These are phyloP conservation scores for Balanococcus diminutus DNA, from an alignment of 2,888 invertebrate genomes.

Conservation along the genomic window DNA sequence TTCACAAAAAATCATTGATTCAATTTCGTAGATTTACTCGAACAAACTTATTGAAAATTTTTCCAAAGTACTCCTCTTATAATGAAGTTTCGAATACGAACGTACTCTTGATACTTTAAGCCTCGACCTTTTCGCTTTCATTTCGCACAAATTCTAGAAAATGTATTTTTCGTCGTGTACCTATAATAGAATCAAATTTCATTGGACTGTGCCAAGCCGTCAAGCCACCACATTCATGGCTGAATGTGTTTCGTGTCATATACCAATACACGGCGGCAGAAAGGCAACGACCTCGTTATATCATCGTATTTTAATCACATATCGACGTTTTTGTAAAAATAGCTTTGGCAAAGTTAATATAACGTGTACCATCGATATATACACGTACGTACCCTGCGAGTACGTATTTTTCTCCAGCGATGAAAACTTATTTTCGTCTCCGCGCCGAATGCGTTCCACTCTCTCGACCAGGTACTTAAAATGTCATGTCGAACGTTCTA, in stretches of 20 bases:
- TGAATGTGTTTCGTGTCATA: constrained; percentile 35
- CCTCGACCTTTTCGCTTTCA: background rate
- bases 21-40: too few species aligned
- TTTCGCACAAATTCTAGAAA: background rate
- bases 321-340: constrained; percentile 45
- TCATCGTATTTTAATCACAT: constrained; percentile 42
- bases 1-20: too few species aligned
- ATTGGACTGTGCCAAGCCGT: constrained; percentile 7
- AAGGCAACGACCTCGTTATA: constrained; percentile 37
- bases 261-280: background rate
- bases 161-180: background rate
- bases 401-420: background rate
- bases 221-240: background rate
- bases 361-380: background rate
- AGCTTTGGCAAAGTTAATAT: constrained; percentile 41
- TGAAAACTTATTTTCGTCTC: background rate
- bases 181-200: background rate
- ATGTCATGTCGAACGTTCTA: background rate
- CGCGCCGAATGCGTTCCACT: background rate
- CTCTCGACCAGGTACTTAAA: constrained; percentile 12
- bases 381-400: too few species aligned
- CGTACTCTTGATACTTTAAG: background rate
- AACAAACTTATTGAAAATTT: background rate
- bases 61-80: background rate
- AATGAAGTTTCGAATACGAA: background rate